Base-by-base conservation (phyloP, 2,113 vertebrate species). In the Oryzias javanicus region DNA sequence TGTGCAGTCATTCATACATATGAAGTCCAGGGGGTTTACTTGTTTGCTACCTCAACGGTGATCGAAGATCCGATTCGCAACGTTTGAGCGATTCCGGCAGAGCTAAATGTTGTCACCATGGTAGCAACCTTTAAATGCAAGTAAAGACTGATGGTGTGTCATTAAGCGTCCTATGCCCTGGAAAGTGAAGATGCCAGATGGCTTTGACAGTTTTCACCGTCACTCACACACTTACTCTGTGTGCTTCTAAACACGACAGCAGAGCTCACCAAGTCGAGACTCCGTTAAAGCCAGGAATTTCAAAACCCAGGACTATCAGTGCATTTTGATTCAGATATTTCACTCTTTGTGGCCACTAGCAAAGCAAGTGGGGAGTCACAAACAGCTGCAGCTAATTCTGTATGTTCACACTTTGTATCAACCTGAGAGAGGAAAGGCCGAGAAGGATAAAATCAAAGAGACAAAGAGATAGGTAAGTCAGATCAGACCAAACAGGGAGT, bases 161-260 rank as follows among this genome's bases (percentile, higher is more conserved):
- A 72, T 67, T 67, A 53, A 48, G 62, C 50, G 63, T 60, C 27
- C 42, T 15, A 74, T 71, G 67, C 63, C 45, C 49, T 62, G 52
- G 42, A 79, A 73, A 56, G 76, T 70, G 67, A 59, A 81, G 76
- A 72, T 72, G 67, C 60, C 85, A 85, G 86, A 86, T 83, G 80
- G 83, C 64, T 40, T 3, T 46, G 70, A 24, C 55, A 51, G 71
- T 65, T 60, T 76, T 82, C 66, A 70, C 76, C 66, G 70, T 84
- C 77, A 79, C 59, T 77, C 70, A 74, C 29, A 61, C 47, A 57
- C 60, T 54, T 29, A 42, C 48, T 70, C 51, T 55, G 46, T 55
- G 64, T 78, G 58, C 78, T 74, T 51, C 68, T 64, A 75, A 27
- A 74, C 55, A 54, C 12, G 51, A 55, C 60, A 50, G 59, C 66